These are phyloP conservation scores for Clarias laeviceps DNA, from an alignment of 2,797 vertebrate species.

Conservation along the genomic window DNA sequence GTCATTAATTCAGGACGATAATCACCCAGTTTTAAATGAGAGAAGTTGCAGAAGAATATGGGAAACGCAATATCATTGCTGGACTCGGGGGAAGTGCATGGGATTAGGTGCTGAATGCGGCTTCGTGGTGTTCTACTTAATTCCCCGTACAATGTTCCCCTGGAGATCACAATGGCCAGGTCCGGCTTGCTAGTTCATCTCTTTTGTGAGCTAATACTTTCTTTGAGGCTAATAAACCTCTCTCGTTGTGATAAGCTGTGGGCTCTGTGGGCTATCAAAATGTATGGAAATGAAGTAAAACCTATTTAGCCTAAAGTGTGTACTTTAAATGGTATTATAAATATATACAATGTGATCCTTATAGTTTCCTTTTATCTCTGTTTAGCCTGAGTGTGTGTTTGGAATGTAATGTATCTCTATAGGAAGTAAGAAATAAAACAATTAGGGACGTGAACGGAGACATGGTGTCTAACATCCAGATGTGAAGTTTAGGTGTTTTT, in stretches of 20 bases:
- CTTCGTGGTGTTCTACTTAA: conserved; percentile 2
- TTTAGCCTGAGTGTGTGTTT: not conserved
- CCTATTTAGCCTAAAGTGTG: not conserved
- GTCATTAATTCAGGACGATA: conserved; percentile 22
- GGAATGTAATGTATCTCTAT: not conserved
- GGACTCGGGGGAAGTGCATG: not conserved
- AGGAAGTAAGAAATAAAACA: not conserved
- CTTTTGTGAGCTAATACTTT: conserved; percentile 13
- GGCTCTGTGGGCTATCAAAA: not conserved
- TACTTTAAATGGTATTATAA: not conserved
- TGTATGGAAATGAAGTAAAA: not conserved
- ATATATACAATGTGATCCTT: not conserved
- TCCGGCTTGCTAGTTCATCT: conserved; percentile 6
- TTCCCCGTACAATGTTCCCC: conserved; percentile 2
- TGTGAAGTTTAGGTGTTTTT: not conserved
- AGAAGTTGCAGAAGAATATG: conserved; percentile 20
- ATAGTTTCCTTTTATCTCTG: not conserved
- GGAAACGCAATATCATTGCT: not conserved
- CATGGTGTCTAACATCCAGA: too few relatives aligned
- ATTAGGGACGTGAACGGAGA: not conserved
- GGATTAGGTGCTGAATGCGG: not conserved
- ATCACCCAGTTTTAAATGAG: conserved; percentile 29
- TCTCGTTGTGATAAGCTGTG: not conserved
- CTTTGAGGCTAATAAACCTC: conserved; percentile 21
- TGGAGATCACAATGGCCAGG: conserved; percentile 9